Evolutionary conservation across 92 coral and sea anemone species (phyloP), one percentile per base, ranked within the genome.

Genomic region (Palythoa grandis): DNA sequence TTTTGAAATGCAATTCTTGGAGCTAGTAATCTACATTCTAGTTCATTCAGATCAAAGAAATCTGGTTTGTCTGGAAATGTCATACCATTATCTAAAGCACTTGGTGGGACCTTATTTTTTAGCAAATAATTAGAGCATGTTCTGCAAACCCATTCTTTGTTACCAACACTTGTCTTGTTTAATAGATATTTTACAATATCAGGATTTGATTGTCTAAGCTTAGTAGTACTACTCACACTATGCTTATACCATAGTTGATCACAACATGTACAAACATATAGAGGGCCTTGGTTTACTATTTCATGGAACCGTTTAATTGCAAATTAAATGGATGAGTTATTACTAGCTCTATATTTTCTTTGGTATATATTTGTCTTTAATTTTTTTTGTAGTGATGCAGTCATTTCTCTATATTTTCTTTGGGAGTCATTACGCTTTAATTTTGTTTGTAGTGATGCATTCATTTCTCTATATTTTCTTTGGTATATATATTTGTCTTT

Each of bases 221-320:
- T 76, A 78, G 70, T 70, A 70, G 82, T 71, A 71, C 74, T 47
- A 37, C 54, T 67, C 60, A 87, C 83, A 88, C 92, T 91, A 91
- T 29, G 35, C 35, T 29, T 29, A 29, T 29, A 29, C 35, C 35
- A 29, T 29, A 29, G 72, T 72, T 89, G 88, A 77, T 88, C 92
- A 86, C 92, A 91, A 86, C 92, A 91, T 40, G 57, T 89, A 78
- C 94, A 89, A 24, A 70, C 38, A 82, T 89, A 88, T 37, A 85
- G 69, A 52, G 92, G 91, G 53, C 94, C 94, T 91, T 84, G 52
- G 50, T 65, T 40, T 38, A 83, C 83, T 54, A 56, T 38, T 20
- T 83, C 84, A 88, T 88, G 91, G 73, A 88, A 88, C 77, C 74
- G 60, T 50, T 75, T 75, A 23, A 86, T 86, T 61, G 74, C 71